Conservation (phyloP, 92 coral and sea anemone genomes). For the Siderastrea siderea region DNA sequence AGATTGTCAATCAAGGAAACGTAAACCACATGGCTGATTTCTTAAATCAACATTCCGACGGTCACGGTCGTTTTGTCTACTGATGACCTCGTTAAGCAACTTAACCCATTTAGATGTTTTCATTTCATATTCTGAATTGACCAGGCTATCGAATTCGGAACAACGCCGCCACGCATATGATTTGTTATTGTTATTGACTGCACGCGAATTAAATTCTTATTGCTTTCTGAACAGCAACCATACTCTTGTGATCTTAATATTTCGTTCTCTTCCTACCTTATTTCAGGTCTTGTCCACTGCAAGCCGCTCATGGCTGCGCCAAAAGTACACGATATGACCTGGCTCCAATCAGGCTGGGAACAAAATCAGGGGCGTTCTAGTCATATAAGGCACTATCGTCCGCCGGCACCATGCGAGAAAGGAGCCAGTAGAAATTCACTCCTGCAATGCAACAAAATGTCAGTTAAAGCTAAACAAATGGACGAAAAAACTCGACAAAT, state of each 20-base stretch:
- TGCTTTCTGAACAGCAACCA: not conserved
- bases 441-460: constrained; percentile 66
- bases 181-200: not conserved
- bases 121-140: not conserved
- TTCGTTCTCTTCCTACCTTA: constrained; percentile 12
- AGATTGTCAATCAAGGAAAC: not conserved
- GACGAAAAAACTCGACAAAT: constrained; percentile 36
- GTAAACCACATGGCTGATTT: no score
- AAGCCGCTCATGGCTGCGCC: constrained; percentile 15
- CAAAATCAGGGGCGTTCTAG: constrained; percentile 41
- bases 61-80: not conserved
- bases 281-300: not conserved
- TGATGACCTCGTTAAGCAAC: not conserved
- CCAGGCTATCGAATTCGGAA: not conserved
- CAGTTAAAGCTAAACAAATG: constrained; percentile 37
- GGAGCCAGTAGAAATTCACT: constrained; percentile 51
- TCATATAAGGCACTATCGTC: constrained; percentile 39
- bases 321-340: constrained; percentile 39
- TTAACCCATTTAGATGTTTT: not conserved
- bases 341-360: constrained; percentile 52
- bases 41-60: not conserved
- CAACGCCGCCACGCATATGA: not conserved
- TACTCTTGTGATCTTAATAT: not conserved
- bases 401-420: constrained; percentile 29
- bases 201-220: not conserved